These are phyloP conservation scores for Ferrisia virgata DNA, from an alignment of 2,888 invertebrate genomes.

Conservation along the genomic window DNA sequence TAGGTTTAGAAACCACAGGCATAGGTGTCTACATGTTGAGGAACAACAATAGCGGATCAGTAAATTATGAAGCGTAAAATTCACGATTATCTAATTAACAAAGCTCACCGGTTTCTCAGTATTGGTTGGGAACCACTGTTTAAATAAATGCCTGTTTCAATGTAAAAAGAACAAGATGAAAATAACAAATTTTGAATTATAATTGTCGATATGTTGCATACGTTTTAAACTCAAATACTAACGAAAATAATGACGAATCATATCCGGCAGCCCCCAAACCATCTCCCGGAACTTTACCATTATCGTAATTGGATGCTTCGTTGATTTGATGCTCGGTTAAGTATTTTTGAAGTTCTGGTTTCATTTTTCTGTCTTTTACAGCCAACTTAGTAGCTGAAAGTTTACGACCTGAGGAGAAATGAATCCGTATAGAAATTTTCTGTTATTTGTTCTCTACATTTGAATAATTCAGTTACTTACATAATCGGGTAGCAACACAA, in stretches of 20 bases:
- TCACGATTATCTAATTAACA: background rate
- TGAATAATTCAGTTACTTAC: slow-evolving; percentile 50
- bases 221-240: slow-evolving; percentile 31
- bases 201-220: background rate
- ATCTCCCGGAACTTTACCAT: slow-evolving; percentile 69
- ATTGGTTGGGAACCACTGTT: background rate
- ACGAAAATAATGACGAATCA: slow-evolving; percentile 66
- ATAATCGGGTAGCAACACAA: slow-evolving; percentile 65
- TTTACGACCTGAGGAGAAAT: slow-evolving; percentile 47
- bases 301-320: slow-evolving; percentile 57
- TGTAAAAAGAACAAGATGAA: background rate
- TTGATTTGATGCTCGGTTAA: slow-evolving; percentile 55
- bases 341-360: slow-evolving; percentile 54
- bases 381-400: slow-evolving; percentile 50
- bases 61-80: background rate
- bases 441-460: background rate
- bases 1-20: background rate
- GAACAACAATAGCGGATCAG: background rate
- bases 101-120: background rate
- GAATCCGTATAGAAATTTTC: background rate
- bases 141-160: background rate
- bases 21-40: background rate
- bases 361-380: slow-evolving; percentile 56
- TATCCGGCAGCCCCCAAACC: slow-evolving; percentile 68
- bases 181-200: background rate